phyloP scores from a whole-genome alignment of 2,113 vertebrate genomes.

The Martes martes region DNA sequence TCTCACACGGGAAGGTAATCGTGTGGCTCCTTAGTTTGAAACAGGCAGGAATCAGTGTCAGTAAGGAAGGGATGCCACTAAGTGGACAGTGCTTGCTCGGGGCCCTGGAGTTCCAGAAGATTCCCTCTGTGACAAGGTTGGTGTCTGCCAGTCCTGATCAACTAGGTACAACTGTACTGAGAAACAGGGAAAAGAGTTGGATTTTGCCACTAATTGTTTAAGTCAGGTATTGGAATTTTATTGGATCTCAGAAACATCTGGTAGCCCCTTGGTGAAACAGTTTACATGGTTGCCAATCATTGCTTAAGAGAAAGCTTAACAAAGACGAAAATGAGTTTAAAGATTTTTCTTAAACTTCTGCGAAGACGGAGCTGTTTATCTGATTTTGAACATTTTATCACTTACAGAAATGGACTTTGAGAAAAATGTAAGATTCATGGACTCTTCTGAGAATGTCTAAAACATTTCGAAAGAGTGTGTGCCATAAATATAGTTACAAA shows the following conservation, averaged over 20 bases:
- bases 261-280: not conserved
- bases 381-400: constrained; percentile 50
- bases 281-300: constrained; percentile 29
- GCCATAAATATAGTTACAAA: not conserved
- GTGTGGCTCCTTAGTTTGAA: not conserved
- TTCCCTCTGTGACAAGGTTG: not conserved
- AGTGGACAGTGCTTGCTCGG: not conserved
- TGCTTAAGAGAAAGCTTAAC: constrained; percentile 45
- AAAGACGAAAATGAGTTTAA: constrained; percentile 47
- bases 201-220: constrained; percentile 12
- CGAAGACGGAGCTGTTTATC: not conserved
- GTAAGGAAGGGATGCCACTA: not conserved
- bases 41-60: not conserved
- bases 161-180: not conserved
- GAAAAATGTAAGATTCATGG: not conserved
- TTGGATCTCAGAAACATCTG: constrained; percentile 33
- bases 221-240: constrained; percentile 22
- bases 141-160: not conserved
- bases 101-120: not conserved
- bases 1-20: not conserved
- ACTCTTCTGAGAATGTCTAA: constrained; percentile 5
- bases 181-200: not conserved
- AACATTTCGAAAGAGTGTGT: not conserved
- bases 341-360: constrained; percentile 32
- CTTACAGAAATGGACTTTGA: constrained; percentile 20